Percentiles rank a stretch among this genome's conserved stretches.
phyloP scores from a whole-genome alignment of 1,140 invertebrate genomes.

The Geopemphigus sp. region DNA sequence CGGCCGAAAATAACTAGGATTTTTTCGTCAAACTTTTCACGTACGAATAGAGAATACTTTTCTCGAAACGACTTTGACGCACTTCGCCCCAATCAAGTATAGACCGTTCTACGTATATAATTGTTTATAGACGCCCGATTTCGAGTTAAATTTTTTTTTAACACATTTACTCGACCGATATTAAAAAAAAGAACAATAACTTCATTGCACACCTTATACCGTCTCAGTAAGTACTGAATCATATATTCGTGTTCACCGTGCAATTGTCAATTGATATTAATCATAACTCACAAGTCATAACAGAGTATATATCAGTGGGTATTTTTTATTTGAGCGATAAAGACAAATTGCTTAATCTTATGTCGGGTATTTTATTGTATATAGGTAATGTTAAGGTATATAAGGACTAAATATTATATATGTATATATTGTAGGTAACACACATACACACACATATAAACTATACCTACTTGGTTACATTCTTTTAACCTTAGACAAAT shows the following conservation, averaged over 20 bases:
- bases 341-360: background rate
- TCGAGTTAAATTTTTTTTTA: background rate
- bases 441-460: background rate
- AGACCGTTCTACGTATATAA: background rate
- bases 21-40: background rate
- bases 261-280: conserved; percentile 29
- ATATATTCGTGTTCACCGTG: conserved; percentile 1
- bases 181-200: background rate
- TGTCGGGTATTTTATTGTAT: background rate
- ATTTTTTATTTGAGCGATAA: conserved; percentile 29
- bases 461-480: background rate
- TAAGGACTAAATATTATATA: no score
- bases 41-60: no score
- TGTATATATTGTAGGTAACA: background rate
- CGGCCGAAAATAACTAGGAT: no score
- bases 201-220: background rate
- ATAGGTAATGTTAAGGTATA: background rate
- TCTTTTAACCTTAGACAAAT: no score
- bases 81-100: background rate
- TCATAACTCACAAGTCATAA: background rate
- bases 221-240: background rate
- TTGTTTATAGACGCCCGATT: background rate
- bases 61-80: background rate
- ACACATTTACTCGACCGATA: background rate
- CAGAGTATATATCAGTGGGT: no score